A percentile compares a stretch with the other conserved stretches of the same genome.
Evolutionary conservation across 2,888 invertebrate species (phyloP).

Genomic region (Drosophila ustulata): DNA sequence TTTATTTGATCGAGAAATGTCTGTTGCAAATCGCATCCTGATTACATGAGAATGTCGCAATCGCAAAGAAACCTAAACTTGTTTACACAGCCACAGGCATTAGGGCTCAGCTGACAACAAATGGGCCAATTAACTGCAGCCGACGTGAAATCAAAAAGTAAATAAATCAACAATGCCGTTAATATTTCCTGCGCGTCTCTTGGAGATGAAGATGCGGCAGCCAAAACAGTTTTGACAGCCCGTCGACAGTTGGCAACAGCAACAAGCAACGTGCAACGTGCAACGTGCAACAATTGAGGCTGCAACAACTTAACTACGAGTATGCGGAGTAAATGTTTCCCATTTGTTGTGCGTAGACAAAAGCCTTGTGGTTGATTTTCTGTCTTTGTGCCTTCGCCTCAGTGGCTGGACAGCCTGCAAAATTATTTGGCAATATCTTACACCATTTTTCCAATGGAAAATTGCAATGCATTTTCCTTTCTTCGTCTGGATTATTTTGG

Average conservation of each 20-base stretch:
- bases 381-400: conserved; percentile 57
- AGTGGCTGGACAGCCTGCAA: conserved; percentile 31
- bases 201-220: not conserved
- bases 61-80: conserved; percentile 54
- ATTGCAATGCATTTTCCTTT: conserved; percentile 51
- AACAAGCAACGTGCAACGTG: conserved; percentile 6
- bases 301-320: conserved; percentile 32
- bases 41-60: conserved; percentile 74
- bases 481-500: conserved; percentile 71
- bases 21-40: conserved; percentile 67
- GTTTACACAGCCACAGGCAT: conserved; percentile 56
- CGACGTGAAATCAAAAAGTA: conserved; percentile 74
- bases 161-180: conserved; percentile 66
- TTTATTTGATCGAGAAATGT: not conserved
- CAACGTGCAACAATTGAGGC: conserved; percentile 3
- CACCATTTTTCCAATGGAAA: conserved; percentile 43
- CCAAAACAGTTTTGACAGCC: conserved; percentile 67
- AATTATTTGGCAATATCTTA: conserved; percentile 76
- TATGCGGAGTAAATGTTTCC: conserved; percentile 24
- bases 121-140: conserved; percentile 74
- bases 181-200: conserved; percentile 65
- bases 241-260: conserved; percentile 63
- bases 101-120: conserved; percentile 54
- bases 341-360: conserved; percentile 40
- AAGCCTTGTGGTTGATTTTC: conserved; percentile 73